phyloP scores from a whole-genome alignment of 2,888 invertebrate species.

The Microctonus brassicae region DNA sequence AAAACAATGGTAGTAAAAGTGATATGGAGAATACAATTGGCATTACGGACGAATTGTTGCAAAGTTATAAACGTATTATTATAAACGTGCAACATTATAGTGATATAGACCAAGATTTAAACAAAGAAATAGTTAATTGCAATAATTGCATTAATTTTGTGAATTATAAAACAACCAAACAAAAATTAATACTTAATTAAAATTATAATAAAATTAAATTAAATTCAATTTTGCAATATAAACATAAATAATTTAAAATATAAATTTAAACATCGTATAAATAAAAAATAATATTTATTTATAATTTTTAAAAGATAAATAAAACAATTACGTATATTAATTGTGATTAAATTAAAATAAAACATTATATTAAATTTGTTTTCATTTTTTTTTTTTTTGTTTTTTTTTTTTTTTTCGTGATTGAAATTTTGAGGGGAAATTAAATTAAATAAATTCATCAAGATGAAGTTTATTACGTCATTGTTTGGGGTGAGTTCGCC shows the following conservation, averaged over 20 bases:
- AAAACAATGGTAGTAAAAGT: slow-evolving; percentile 64
- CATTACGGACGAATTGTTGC: slow-evolving; percentile 36
- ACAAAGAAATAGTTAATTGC: background rate
- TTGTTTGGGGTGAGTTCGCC: slow-evolving; percentile 66
- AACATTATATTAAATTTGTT: no score
- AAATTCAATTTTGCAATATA: background rate
- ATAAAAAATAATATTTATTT: no score
- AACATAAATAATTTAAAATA: no score
- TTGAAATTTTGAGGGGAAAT: no score
- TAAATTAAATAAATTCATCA: slow-evolving; percentile 48
- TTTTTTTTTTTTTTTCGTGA: slow-evolving; percentile 18
- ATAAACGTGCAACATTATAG: slow-evolving; percentile 33
- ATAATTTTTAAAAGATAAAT: no score
- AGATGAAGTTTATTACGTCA: slow-evolving; percentile 66
- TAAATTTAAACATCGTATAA: no score
- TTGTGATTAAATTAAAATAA: no score
- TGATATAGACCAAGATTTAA: background rate
- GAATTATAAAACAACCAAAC: background rate
- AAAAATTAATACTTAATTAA: slow-evolving; percentile 18
- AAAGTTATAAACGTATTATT: slow-evolving; percentile 33
- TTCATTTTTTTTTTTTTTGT: slow-evolving; percentile 21
- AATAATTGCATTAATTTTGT: background rate
- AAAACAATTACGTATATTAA: no score
- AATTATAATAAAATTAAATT: background rate
- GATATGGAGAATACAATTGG: slow-evolving; percentile 51